These are phyloP conservation scores for Lasiurus cinereus DNA, from an alignment of 2,113 vertebrate species.

Conservation along the genomic window DNA sequence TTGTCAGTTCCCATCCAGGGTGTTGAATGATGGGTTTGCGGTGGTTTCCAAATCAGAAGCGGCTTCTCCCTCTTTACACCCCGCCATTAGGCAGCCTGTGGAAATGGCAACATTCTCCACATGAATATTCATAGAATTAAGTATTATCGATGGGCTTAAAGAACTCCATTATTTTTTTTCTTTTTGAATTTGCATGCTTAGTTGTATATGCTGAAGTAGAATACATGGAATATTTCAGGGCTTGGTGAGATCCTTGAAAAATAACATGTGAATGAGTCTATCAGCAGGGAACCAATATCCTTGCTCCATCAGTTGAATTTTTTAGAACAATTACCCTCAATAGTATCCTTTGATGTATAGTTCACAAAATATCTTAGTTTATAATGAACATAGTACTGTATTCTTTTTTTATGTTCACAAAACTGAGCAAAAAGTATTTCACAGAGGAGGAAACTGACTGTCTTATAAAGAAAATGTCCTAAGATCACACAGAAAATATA, in stretches of 20 bases:
- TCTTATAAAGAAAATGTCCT: not conserved
- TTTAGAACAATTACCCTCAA: constrained; percentile 70
- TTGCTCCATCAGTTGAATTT: constrained; percentile 62
- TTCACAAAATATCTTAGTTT: constrained; percentile 53
- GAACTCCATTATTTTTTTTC: constrained; percentile 67
- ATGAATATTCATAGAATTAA: constrained; percentile 81
- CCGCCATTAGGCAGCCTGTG: constrained; percentile 62
- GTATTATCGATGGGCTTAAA: constrained; percentile 79
- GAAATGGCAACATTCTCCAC: constrained; percentile 73
- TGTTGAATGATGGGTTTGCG: constrained; percentile 76
- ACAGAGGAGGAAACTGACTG: constrained; percentile 43
- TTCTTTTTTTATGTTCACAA: not conserved
- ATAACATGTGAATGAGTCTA: constrained; percentile 35
- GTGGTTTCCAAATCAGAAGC: constrained; percentile 76
- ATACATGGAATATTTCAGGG: constrained; percentile 51
- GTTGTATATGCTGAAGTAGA: constrained; percentile 63
- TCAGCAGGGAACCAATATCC: constrained; percentile 22
- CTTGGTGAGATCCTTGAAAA: constrained; percentile 69
- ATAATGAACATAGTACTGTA: constrained; percentile 25
- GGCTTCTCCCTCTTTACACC: constrained; percentile 58
- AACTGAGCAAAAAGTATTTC: constrained; percentile 51
- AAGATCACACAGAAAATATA: not conserved
- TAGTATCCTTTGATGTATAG: constrained; percentile 66
- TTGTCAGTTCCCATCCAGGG: constrained; percentile 71
- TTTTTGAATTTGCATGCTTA: constrained; percentile 73